Percentiles rank a stretch among this genome's conserved stretches.
These are phyloP conservation scores for Hyposoter dolosus DNA, from an alignment of 2,888 invertebrate species.

Conservation along the genomic window DNA sequence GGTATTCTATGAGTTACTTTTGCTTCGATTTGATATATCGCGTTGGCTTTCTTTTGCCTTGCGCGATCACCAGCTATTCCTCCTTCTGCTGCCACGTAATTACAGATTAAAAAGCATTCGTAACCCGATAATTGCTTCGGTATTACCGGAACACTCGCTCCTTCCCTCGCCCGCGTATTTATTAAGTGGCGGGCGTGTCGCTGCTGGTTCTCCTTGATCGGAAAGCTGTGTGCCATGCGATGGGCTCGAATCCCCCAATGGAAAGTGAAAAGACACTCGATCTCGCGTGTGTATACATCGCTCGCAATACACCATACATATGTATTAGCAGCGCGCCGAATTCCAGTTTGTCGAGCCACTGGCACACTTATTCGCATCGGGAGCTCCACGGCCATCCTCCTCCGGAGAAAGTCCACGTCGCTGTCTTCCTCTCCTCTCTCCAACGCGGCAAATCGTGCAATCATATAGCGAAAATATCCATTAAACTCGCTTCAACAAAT, in stretches of 20 bases:
- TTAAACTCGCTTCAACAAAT: not conserved
- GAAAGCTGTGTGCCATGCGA: constrained; percentile 38
- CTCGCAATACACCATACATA: not conserved
- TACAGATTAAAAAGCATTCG: not conserved
- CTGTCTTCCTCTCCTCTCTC: not conserved
- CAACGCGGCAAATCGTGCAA: constrained; percentile 2
- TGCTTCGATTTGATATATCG: not conserved
- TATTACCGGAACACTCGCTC: constrained; percentile 14
- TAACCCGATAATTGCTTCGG: constrained; percentile 2
- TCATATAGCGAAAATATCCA: not conserved
- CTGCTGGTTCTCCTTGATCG: constrained; percentile 58
- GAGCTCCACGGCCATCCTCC: constrained; percentile 11
- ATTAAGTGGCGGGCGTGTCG: constrained; percentile 35
- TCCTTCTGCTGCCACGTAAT: not conserved
- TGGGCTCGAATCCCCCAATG: constrained; percentile 67
- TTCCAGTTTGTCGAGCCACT: constrained; percentile 69
- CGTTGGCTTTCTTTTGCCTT: not conserved
- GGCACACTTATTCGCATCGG: constrained; percentile 80
- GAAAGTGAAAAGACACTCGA: constrained; percentile 77
- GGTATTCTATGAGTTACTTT: not conserved
- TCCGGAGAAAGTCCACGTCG: constrained; percentile 75
- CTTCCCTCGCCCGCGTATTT: not conserved
- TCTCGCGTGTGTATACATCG: constrained; percentile 40
- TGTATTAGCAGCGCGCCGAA: constrained; percentile 59
- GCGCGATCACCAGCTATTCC: not conserved